phyloP scores from a whole-genome alignment of 2,113 vertebrate species.

The Bettongia penicillata region DNA sequence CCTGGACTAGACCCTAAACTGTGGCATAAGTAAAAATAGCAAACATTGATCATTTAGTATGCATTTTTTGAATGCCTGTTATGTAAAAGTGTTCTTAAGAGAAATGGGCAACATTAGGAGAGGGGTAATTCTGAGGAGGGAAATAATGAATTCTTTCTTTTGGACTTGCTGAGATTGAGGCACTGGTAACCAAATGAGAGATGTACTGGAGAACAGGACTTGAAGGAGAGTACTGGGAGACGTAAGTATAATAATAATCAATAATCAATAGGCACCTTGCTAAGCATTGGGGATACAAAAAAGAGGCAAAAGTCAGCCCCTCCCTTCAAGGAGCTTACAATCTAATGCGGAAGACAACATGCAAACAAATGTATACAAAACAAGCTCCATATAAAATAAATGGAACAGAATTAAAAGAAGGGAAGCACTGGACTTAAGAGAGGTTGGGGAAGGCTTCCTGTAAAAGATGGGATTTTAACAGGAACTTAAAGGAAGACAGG shows the following conservation, averaged over 20 bases:
- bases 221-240: neutral
- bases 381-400: neutral
- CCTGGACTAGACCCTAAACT: neutral
- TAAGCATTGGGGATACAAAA: too few species aligned
- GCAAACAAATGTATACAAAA: neutral
- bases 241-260: neutral
- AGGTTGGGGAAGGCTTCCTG: neutral
- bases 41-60: neutral
- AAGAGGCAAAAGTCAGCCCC: too few species aligned
- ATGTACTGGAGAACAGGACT: neutral
- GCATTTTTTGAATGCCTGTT: neutral
- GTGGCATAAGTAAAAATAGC: neutral
- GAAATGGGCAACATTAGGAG: neutral
- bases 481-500: neutral
- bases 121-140: neutral
- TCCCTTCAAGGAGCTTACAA: neutral
- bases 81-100: neutral
- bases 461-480: neutral
- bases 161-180: neutral
- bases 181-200: neutral
- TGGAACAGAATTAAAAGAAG: neutral
- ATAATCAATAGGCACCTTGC: too few species aligned
- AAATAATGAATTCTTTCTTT: neutral
- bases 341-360: neutral
- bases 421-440: neutral